A percentile compares a stretch with the other conserved stretches of the same genome.
phyloP scores from a whole-genome alignment of 92 coral and sea anemone genomes.

The Micromussa lordhowensis region DNA sequence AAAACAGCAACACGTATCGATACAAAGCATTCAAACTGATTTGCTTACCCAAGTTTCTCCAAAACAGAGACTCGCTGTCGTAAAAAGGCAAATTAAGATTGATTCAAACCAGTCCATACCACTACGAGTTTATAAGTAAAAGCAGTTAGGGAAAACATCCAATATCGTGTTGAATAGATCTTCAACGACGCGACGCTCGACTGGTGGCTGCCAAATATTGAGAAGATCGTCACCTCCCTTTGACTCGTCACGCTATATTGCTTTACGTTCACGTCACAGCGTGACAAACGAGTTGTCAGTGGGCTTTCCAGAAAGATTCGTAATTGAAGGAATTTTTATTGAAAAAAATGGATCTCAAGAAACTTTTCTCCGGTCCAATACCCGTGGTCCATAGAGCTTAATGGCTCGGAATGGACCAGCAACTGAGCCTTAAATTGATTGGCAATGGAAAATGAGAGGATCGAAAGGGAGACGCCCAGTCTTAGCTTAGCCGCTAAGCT shows the following conservation, averaged over 20 bases:
- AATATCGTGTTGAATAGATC: background rate
- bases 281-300: background rate
- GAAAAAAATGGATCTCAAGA: no score
- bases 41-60: conserved; percentile 18
- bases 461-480: no score
- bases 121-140: background rate
- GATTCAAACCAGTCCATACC: conserved; percentile 16
- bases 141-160: background rate
- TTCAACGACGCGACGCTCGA: background rate
- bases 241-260: background rate
- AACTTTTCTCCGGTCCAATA: no score
- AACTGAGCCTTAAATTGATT: no score
- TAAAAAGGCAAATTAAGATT: background rate
- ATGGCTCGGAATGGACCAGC: no score
- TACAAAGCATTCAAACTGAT: background rate
- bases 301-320: no score
- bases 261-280: background rate
- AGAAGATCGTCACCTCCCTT: background rate
- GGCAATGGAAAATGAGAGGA: no score
- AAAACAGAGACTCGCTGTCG: conserved; percentile 5
- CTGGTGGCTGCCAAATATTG: conserved; percentile 1
- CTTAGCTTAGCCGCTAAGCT: no score
- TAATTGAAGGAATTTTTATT: no score
- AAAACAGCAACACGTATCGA: background rate
- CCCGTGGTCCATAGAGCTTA: no score